Evolutionary conservation across 92 coral and sea anemone species (phyloP), one percentile per base, ranked within the genome.

Genomic region (Hydrozoanthus gracilis): DNA sequence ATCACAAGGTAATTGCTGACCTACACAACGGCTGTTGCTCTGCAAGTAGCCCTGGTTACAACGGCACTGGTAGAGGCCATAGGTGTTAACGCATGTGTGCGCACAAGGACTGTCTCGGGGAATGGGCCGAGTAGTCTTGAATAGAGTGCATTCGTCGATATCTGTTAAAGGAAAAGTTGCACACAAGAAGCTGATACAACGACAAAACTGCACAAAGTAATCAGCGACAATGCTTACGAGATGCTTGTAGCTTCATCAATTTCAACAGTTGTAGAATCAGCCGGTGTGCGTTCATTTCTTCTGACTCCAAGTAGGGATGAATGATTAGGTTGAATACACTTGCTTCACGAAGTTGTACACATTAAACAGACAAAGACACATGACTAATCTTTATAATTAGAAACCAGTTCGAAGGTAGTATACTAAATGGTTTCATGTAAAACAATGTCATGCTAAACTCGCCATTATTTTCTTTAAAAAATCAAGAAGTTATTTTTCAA

Each of bases 41-140:
- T 90, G 92, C 15, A 86, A 60, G 83, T 89, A 96, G 14, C 99
- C 99, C 16, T 77, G 83, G 8, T 82, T 54, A 64, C 99, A 97
- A 45, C 87, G 84, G 87, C 99, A 97, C 39, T 76, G 90, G 71
- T 89, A 94, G 54, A 84, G 65, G 10, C 98, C 98, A 49, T 75
- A 65, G 18, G 94, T 77, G 88, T 94, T 94, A n/a, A 89, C 88
- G 76, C 98, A 94, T 44, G 87, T 71, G 39, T 88, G 92, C 52
- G 91, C 88, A 82, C 91, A 86, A 2, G 98, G 94, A 50, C 86
- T 86, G 87, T 86, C 76, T 44, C 86, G 71, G 67, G 75, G 62
- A 45, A 83, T 68, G 39, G 95, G 86, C 20, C 89, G 71, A 17
- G 87, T 17, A 11, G 49, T 65, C 48, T 62, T 78, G 89, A 66